A percentile compares a stretch with the other conserved stretches of the same genome.
Evolutionary conservation across 2,113 vertebrate genomes (phyloP).

Genomic region (Rhinoptilus africanus): DNA sequence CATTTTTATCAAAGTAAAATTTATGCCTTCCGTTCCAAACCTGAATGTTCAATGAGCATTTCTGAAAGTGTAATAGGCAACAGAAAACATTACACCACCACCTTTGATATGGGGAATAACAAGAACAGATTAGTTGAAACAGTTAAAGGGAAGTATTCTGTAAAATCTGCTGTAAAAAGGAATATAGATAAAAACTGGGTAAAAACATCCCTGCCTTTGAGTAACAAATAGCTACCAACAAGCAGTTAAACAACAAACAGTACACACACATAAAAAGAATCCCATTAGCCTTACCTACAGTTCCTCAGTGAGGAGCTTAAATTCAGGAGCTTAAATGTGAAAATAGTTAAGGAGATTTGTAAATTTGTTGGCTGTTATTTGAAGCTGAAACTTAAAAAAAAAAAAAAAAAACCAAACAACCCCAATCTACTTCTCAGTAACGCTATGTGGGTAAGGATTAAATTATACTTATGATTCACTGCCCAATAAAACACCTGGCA

Average conservation of each 20-base stretch:
- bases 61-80: not conserved
- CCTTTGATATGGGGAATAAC: not conserved
- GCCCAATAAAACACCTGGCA: not conserved
- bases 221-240: not conserved
- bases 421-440: not conserved
- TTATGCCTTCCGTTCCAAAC: not conserved
- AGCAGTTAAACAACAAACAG: not conserved
- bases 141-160: not conserved
- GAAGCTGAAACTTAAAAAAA: not conserved
- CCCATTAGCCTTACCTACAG: not conserved
- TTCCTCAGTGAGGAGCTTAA: not conserved
- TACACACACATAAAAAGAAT: not conserved
- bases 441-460: not conserved
- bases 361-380: not conserved
- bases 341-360: not conserved
- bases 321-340: not conserved
- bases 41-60: not conserved
- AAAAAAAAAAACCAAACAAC: not conserved
- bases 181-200: not conserved
- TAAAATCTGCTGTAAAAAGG: not conserved
- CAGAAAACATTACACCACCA: not conserved
- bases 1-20: not conserved
- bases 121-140: not conserved
- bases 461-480: constrained; percentile 1
- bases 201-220: not conserved